Conservation (phyloP, 2,888 invertebrate genomes). For the Acheta domesticus region DNA sequence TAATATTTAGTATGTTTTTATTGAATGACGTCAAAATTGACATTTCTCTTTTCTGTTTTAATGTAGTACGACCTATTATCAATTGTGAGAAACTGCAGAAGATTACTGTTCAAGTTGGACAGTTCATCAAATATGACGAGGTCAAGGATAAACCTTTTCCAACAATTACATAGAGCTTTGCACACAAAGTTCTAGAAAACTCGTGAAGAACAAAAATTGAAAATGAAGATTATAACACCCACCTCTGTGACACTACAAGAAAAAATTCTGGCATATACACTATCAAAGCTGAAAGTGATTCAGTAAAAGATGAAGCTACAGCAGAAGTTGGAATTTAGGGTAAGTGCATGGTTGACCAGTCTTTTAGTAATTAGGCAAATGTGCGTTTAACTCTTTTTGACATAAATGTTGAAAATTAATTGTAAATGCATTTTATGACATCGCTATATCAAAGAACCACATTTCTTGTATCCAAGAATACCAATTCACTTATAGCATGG, state of each 20-base stretch:
- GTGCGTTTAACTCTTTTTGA: no score
- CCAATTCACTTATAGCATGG: no score
- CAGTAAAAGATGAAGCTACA: constrained; percentile 89
- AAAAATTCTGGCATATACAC: constrained; percentile 87
- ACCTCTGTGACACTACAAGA: constrained; percentile 76
- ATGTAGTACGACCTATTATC: constrained; percentile 87
- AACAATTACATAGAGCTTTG: constrained; percentile 76
- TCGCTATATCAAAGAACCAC: no score
- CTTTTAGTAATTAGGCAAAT: no score
- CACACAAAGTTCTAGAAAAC: constrained; percentile 63
- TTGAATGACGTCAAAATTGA: not conserved
- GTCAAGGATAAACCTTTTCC: constrained; percentile 97
- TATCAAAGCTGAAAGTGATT: constrained; percentile 87
- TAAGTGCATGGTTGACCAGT: constrained; percentile 40
- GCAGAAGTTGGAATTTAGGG: constrained; percentile 86
- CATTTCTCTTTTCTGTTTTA: constrained; percentile 29
- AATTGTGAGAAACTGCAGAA: constrained; percentile 90
- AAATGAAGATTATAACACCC: constrained; percentile 86
- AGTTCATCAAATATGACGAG: constrained; percentile 87
- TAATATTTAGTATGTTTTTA: not conserved
- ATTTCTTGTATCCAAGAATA: no score
- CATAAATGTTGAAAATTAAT: no score
- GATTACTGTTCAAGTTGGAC: constrained; percentile 84
- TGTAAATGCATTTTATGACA: no score
- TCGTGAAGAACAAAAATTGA: constrained; percentile 71